Evolutionary conservation across 2,888 invertebrate species (phyloP), one percentile per base, ranked within the genome.

Genomic region (Boloria selene): DNA sequence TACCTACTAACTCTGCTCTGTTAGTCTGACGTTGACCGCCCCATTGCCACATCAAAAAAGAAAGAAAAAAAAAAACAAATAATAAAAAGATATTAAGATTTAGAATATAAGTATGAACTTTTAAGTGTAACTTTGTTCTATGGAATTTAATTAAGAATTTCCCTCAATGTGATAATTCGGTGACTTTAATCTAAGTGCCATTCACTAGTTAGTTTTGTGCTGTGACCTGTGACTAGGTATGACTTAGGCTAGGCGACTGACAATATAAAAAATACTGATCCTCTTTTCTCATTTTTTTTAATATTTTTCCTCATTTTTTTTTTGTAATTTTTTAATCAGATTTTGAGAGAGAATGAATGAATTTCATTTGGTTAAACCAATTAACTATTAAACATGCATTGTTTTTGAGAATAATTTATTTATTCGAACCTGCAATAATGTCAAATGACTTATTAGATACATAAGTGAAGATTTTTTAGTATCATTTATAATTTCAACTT

Each of bases 131-230:
- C 59, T 31, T 31, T 18, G 58, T 38, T 31, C 60, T 70, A 75
- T 71, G 58, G 16, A 22, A 56, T 56, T 22, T 45, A 16, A 26
- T 56, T 45, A 45, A 45, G 45, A 0, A 69, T 69, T 71, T 74
- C 69, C 73, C 72, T 69, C 77, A 75, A 82, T 88, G 88, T 90
- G 88, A 88, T 90, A 88, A 77, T 73, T 81, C 79, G 72, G 80
- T 75, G 82, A 83, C 62, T 70, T 64, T 73, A 68, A 71, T 78
- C 80, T 81, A 80, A 85, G 87, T 88, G 88, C 87, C 85, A 86
- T 87, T 64, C 60, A 51, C 51, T 47, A 58, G 61, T 51, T 52
- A 63, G 58, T 55, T 13, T 26, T 31, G 17, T 26, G 31, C 31
- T 49, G 49, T 47, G 59, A 59, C 59, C 26, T 45, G 16, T 26